These are phyloP conservation scores for Synaphobranchus kaupii DNA, from an alignment of 2,797 vertebrate species.

Conservation along the genomic window DNA sequence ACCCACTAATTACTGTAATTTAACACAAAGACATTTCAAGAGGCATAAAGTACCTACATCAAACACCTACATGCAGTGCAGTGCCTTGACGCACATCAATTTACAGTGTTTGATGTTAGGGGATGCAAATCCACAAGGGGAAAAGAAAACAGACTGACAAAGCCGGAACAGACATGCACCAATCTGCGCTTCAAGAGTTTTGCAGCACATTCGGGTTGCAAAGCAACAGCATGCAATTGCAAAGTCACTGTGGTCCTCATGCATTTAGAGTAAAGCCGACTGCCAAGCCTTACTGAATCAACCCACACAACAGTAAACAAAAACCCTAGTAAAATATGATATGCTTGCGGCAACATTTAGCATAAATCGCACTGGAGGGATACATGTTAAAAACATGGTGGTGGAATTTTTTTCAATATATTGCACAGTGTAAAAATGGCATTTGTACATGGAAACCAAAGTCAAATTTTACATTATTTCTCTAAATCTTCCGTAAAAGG, in stretches of 20 bases:
- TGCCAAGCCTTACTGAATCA: constrained; percentile 24
- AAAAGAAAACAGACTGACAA: background rate
- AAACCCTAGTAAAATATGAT: background rate
- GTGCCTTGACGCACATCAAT: background rate
- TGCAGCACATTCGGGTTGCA: background rate
- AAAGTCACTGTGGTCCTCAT: background rate
- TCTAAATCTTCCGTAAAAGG: background rate
- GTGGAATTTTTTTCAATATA: constrained; percentile 14
- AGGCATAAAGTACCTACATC: background rate
- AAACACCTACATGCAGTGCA: background rate
- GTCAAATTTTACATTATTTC: background rate
- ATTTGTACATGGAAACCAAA: constrained; percentile 2
- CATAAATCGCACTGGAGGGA: constrained; percentile 9
- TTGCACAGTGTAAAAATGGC: background rate
- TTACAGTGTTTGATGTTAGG: background rate
- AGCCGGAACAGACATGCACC: background rate
- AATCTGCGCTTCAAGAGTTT: background rate
- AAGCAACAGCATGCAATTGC: background rate
- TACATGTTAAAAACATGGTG: background rate
- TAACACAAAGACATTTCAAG: constrained; percentile 17
- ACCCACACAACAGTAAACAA: background rate
- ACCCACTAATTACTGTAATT: background rate
- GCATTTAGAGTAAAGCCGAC: constrained; percentile 20
- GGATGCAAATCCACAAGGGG: background rate
- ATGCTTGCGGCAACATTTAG: background rate